Conservation (phyloP, 2,113 vertebrate species). For the Sitta europaea region DNA sequence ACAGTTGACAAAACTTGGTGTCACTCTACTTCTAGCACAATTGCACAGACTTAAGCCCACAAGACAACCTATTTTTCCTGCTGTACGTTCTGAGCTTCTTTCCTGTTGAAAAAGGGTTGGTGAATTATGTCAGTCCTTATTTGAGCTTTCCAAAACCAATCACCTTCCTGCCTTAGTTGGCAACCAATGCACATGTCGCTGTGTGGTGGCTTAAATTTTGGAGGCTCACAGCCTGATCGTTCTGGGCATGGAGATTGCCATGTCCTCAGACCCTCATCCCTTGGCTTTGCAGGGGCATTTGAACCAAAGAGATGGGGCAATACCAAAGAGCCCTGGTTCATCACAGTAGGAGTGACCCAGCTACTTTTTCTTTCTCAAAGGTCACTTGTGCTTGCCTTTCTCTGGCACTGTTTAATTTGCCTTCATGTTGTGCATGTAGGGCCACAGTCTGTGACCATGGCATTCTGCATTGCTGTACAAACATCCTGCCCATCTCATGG, state of each 20-base stretch:
- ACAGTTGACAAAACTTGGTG: not conserved
- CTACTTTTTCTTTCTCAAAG: not conserved
- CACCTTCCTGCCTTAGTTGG: not conserved
- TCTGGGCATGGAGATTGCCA: not conserved
- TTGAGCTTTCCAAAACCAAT: not conserved
- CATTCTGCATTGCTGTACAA: not conserved
- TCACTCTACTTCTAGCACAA: not conserved
- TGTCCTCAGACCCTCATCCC: not conserved
- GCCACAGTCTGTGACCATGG: not conserved
- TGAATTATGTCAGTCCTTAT: not conserved
- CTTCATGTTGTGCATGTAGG: not conserved
- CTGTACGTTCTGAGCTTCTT: not conserved
- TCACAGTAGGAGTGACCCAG: not conserved
- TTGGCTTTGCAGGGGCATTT: not conserved
- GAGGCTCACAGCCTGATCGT: not conserved
- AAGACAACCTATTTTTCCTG: not conserved
- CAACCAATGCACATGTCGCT: fast-evolving
- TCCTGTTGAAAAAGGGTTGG: not conserved
- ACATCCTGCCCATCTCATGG: not conserved
- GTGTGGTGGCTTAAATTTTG: not conserved
- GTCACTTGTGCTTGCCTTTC: not conserved
- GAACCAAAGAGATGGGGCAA: not conserved
- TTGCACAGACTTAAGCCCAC: not conserved
- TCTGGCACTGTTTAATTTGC: not conserved
- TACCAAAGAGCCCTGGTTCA: not conserved